Evolutionary conservation across 2,797 vertebrate species (phyloP).

Genomic region (Sebastolobus alascanus): DNA sequence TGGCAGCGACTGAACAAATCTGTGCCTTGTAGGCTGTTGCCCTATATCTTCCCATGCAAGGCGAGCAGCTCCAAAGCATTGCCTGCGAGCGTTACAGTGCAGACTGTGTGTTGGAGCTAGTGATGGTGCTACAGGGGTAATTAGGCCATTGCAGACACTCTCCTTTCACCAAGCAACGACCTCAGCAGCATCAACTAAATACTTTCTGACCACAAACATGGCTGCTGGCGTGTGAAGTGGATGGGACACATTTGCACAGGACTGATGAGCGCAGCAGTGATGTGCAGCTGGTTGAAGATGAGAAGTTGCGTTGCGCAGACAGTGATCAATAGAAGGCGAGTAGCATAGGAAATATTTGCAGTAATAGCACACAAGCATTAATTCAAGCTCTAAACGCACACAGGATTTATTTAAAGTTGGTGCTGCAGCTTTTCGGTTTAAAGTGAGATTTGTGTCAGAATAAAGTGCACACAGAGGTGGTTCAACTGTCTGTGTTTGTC

Average conservation of each 20-base stretch:
- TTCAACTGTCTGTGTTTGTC: slow-evolving; percentile 40
- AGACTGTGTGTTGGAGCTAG: slow-evolving; percentile 41
- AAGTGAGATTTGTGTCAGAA: background rate
- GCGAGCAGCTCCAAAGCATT: slow-evolving; percentile 57
- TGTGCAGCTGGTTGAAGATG: slow-evolving; percentile 52
- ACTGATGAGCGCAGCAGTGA: slow-evolving; percentile 50
- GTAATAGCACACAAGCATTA: background rate
- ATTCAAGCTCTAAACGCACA: slow-evolving; percentile 4
- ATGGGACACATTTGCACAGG: slow-evolving; percentile 35
- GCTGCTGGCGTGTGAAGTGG: slow-evolving; percentile 36
- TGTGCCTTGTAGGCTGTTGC: slow-evolving; percentile 57
- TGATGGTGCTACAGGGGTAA: slow-evolving; percentile 62
- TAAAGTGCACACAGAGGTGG: slow-evolving; percentile 6
- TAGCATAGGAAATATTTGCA: slow-evolving; percentile 4
- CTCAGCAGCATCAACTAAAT: slow-evolving; percentile 61
- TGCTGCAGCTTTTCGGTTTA: slow-evolving; percentile 3
- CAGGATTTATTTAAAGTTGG: background rate
- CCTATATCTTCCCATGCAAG: slow-evolving; percentile 54
- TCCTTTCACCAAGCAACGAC: slow-evolving; percentile 58
- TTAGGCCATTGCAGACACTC: slow-evolving; percentile 69
- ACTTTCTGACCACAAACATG: slow-evolving; percentile 62
- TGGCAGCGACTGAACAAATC: slow-evolving; percentile 44
- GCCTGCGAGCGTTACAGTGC: slow-evolving; percentile 63
- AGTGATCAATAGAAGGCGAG: slow-evolving; percentile 44
- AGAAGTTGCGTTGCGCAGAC: slow-evolving; percentile 29